These are phyloP conservation scores for Erpobdella octoculata DNA, from an alignment of 2,888 invertebrate species.

Conservation along the genomic window DNA sequence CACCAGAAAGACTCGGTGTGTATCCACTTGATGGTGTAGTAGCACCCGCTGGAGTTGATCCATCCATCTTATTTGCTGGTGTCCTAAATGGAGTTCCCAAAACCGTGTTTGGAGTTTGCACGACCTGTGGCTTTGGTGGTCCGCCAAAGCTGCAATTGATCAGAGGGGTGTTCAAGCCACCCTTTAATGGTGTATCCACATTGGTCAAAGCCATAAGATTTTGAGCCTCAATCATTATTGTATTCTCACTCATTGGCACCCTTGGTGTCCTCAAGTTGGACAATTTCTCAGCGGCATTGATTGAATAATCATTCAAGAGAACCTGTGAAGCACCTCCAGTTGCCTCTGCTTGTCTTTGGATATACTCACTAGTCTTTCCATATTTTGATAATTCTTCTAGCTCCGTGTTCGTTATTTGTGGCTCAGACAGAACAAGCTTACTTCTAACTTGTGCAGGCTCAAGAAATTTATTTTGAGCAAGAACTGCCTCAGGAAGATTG, in stretches of 20 bases:
- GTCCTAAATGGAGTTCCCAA: conserved; percentile 50
- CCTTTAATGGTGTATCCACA: conserved; percentile 90
- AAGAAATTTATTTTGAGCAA: conserved; percentile 56
- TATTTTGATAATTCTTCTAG: conserved; percentile 56
- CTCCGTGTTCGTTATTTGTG: conserved; percentile 84
- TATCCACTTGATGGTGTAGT: no score
- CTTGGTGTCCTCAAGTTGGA: conserved; percentile 66
- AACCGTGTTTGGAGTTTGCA: conserved; percentile 48
- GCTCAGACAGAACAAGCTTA: conserved; percentile 88
- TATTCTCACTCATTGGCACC: conserved; percentile 73
- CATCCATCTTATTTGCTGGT: conserved; percentile 37
- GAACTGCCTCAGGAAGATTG: conserved; percentile 76
- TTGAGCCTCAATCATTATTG: conserved; percentile 74
- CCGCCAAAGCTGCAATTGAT: conserved; percentile 68
- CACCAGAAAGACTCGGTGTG: neutral
- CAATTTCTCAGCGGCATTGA: conserved; percentile 55
- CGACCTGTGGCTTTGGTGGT: conserved; percentile 61
- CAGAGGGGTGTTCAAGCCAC: conserved; percentile 87
- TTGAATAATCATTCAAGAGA: conserved; percentile 79
- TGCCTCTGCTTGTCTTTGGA: conserved; percentile 72
- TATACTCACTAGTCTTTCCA: conserved; percentile 61
- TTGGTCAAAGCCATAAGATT: conserved; percentile 96
- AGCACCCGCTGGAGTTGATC: conserved; percentile 37
- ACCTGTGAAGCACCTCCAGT: conserved; percentile 70
- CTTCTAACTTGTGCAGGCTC: conserved; percentile 86